Evolutionary conservation across 2,888 invertebrate genomes (phyloP).

Genomic region (Malachius bipustulatus): DNA sequence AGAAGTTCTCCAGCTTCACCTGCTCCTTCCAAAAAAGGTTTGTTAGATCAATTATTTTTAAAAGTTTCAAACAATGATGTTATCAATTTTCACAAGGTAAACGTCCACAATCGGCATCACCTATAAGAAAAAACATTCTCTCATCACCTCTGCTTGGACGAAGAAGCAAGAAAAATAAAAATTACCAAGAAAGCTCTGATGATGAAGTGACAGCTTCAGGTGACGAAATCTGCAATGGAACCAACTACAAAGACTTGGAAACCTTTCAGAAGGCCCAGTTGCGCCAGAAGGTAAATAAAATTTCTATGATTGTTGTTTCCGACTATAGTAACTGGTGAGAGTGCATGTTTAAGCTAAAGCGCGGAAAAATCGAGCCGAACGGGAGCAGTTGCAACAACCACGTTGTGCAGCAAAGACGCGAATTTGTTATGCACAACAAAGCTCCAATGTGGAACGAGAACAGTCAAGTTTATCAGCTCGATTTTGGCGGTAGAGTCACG

Average conservation of each 20-base stretch:
- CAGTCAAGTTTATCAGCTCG: constrained; percentile 96
- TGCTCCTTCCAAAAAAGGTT: constrained; percentile 54
- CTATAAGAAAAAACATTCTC: constrained; percentile 64
- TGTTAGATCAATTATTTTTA: constrained; percentile 3
- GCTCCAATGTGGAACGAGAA: constrained; percentile 89
- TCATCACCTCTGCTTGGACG: constrained; percentile 76
- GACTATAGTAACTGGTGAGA: too few relatives aligned
- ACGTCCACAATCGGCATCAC: constrained; percentile 67
- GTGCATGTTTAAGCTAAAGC: constrained; percentile 52
- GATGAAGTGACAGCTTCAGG: constrained; percentile 55
- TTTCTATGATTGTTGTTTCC: too few relatives aligned
- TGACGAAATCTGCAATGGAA: constrained; percentile 49
- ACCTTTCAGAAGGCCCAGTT: constrained; percentile 87
- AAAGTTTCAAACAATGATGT: constrained; percentile 8
- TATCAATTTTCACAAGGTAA: constrained; percentile 35
- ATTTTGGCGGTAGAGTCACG: constrained; percentile 97
- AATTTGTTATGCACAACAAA: constrained; percentile 96
- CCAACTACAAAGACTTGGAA: constrained; percentile 75
- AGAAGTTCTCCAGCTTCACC: constrained; percentile 68
- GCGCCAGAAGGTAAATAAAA: constrained; percentile 61
- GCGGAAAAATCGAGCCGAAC: constrained; percentile 49
- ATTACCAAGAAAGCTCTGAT: constrained; percentile 65
- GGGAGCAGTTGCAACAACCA: constrained; percentile 36
- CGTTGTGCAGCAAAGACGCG: constrained; percentile 48
- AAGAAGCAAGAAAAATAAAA: constrained; percentile 60